A percentile compares a stretch with the other conserved stretches of the same genome.
Evolutionary conservation across 2,113 vertebrate species (phyloP).

Genomic region (Uropsilus gracilis): DNA sequence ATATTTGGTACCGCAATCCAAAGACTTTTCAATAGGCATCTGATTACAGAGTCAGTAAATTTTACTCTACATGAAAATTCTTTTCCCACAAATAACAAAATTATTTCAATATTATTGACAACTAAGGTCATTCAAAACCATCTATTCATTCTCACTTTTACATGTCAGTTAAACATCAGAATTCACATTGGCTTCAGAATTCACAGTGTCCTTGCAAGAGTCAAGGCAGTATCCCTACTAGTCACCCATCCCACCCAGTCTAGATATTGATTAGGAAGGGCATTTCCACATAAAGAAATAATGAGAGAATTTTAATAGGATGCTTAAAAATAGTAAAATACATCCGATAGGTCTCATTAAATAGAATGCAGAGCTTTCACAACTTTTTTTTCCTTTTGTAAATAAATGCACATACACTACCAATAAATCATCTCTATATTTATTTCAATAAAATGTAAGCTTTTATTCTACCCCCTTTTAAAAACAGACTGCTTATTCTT

Average conservation of each 20-base stretch:
- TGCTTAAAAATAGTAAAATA: neutral
- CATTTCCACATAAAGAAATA: neutral
- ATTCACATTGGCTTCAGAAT: neutral
- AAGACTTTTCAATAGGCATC: neutral
- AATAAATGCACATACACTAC: neutral
- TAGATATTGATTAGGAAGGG: neutral
- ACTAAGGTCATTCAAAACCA: neutral
- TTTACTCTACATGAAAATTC: neutral
- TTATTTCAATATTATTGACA: neutral
- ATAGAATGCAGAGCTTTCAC: neutral
- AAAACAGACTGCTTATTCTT: neutral
- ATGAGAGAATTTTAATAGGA: neutral
- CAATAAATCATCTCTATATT: neutral
- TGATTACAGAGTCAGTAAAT: neutral
- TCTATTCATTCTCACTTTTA: neutral
- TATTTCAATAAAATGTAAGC: neutral
- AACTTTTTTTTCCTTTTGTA: neutral
- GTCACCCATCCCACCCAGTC: neutral
- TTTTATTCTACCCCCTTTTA: neutral
- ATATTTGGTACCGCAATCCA: neutral
- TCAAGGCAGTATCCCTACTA: neutral
- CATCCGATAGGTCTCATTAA: neutral
- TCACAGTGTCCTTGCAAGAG: neutral
- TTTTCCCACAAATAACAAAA: slow-evolving; percentile 18
- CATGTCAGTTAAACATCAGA: neutral